Conservation (phyloP, 92 coral and sea anemone genomes). For the Palythoa grandiflora region DNA sequence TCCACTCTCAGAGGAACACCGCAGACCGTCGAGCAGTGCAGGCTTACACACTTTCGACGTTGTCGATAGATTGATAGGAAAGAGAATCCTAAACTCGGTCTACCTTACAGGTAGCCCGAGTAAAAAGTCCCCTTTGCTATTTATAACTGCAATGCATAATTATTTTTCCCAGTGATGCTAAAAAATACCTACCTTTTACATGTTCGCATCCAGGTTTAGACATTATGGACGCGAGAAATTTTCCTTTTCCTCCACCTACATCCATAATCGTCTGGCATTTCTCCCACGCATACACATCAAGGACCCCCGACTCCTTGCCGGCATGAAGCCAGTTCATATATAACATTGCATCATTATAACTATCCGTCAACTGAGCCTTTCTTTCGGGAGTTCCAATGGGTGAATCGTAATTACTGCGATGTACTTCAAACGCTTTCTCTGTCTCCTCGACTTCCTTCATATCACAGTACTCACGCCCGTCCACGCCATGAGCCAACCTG, state of each 20-base stretch:
- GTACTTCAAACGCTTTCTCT: conserved; percentile 4
- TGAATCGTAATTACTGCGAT: background rate
- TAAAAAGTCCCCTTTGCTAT: no score
- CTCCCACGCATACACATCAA: conserved; percentile 65
- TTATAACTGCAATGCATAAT: no score
- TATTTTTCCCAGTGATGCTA: background rate
- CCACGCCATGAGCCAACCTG: conserved; percentile 17
- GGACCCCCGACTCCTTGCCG: conserved; percentile 38
- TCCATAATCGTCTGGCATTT: conserved; percentile 66
- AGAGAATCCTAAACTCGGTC: no score
- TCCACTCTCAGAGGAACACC: no score
- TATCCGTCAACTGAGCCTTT: conserved; percentile 55
- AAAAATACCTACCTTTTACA: conserved; percentile 44
- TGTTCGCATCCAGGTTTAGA: conserved; percentile 67
- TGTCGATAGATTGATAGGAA: no score
- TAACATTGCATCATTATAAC: conserved; percentile 58
- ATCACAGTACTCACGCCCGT: conserved; percentile 19
- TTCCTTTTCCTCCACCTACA: conserved; percentile 68
- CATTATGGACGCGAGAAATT: conserved; percentile 65
- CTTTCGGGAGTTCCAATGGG: conserved; percentile 58
- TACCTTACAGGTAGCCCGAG: no score
- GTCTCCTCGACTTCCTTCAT: background rate
- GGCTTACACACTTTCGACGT: no score
- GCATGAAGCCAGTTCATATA: conserved; percentile 33
- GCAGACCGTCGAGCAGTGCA: no score